phyloP scores from a whole-genome alignment of 2,113 vertebrate genomes.

The Picathartes gymnocephalus region DNA sequence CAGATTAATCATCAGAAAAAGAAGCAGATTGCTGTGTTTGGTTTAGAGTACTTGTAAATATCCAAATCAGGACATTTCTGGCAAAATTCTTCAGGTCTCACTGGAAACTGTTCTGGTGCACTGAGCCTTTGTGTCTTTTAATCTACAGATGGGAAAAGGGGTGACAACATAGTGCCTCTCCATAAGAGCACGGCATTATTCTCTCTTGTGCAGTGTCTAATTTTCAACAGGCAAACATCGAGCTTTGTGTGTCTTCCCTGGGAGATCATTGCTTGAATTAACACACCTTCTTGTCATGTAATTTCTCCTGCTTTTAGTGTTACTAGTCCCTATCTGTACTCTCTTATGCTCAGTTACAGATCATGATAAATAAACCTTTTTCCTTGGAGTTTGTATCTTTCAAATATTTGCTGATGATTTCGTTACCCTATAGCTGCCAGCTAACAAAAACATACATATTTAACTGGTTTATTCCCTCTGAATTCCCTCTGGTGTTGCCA shows the following conservation, averaged over 20 bases:
- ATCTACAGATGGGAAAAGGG: background rate
- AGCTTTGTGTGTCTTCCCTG: background rate
- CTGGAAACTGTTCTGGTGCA: background rate
- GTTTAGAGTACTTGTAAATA: background rate
- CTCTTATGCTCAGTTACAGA: background rate
- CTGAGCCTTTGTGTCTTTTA: background rate
- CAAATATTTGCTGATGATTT: background rate
- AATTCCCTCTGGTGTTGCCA: background rate
- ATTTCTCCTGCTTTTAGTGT: background rate
- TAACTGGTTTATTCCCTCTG: background rate
- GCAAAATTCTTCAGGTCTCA: background rate
- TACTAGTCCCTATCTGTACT: background rate
- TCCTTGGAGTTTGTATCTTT: background rate
- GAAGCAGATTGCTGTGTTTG: background rate
- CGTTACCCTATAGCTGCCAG: background rate
- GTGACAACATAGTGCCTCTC: background rate
- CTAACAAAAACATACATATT: background rate
- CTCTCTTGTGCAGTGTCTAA: background rate
- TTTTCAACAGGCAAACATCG: background rate
- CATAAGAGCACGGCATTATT: background rate
- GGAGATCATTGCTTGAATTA: background rate
- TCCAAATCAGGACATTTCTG: background rate
- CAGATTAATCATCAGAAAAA: background rate
- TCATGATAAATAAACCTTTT: background rate
- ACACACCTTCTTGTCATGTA: background rate